Evolutionary conservation across 2,797 vertebrate genomes (phyloP).

Genomic region (Pangasius macronema): DNA sequence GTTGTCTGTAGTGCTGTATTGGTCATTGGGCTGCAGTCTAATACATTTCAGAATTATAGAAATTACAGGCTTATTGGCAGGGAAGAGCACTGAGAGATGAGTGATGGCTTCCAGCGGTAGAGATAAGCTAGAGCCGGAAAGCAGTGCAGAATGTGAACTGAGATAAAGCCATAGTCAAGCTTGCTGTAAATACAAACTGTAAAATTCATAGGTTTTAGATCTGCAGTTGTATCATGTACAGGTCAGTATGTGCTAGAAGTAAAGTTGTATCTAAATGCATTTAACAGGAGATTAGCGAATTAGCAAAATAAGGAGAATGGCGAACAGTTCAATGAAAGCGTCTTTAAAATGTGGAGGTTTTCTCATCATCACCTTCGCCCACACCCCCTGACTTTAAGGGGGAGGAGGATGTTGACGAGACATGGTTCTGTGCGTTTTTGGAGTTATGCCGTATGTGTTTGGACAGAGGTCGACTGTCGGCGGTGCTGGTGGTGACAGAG

Average conservation of each 20-base stretch:
- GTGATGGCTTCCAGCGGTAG: background rate
- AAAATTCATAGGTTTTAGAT: no score
- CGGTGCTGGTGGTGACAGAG: background rate
- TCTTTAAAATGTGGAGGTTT: background rate
- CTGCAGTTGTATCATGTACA: background rate
- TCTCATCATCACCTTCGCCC: background rate
- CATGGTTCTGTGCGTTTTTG: background rate
- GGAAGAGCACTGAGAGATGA: background rate
- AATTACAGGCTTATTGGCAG: background rate
- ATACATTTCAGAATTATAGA: background rate
- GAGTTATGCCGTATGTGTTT: background rate
- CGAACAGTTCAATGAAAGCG: no score
- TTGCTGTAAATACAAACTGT: background rate
- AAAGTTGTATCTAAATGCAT: background rate
- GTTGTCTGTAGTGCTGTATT: background rate
- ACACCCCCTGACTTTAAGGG: background rate
- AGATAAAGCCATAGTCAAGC: background rate
- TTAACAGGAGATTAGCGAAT: background rate
- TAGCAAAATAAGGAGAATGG: background rate
- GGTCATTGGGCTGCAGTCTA: background rate
- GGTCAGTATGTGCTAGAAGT: background rate
- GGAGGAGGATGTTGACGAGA: background rate
- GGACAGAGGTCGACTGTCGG: background rate
- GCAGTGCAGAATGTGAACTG: background rate
- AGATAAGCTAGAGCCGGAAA: background rate